Conservation (phyloP, 2,888 invertebrate species). For the Machimus atricapillus region DNA sequence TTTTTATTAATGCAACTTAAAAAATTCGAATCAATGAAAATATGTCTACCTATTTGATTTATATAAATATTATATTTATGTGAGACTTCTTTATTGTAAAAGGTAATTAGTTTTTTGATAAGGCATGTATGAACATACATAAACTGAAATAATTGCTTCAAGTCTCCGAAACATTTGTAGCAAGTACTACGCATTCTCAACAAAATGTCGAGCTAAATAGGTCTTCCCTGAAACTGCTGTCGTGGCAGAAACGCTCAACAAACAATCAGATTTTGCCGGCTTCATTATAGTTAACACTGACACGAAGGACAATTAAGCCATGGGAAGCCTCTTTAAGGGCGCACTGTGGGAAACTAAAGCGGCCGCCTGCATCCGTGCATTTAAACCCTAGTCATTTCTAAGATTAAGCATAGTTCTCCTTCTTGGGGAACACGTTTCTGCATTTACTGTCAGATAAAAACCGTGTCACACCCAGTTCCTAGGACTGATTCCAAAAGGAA, state of each 20-base stretch:
- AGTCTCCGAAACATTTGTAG: neutral
- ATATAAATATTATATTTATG: too few species aligned
- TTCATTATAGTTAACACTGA: neutral
- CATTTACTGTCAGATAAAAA: slow-evolving; percentile 1
- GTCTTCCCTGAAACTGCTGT: neutral
- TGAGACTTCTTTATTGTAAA: too few species aligned
- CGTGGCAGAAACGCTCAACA: neutral
- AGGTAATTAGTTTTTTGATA: too few species aligned
- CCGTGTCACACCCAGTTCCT: neutral
- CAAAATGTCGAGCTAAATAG: neutral
- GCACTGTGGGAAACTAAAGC: neutral
- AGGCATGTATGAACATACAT: too few species aligned
- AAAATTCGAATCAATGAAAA: too few species aligned
- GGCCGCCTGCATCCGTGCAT: neutral
- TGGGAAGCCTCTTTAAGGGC: neutral
- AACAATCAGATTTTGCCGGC: neutral
- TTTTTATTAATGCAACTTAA: too few species aligned
- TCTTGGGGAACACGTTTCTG: neutral
- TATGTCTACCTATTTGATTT: too few species aligned
- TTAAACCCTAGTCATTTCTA: neutral
- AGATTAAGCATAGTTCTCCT: neutral
- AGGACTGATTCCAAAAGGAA: neutral
- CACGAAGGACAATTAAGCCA: neutral
- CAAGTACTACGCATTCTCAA: neutral
- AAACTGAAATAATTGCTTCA: neutral